These are phyloP conservation scores for Antheraea yamamai DNA, from an alignment of 2,888 invertebrate species.

Conservation along the genomic window DNA sequence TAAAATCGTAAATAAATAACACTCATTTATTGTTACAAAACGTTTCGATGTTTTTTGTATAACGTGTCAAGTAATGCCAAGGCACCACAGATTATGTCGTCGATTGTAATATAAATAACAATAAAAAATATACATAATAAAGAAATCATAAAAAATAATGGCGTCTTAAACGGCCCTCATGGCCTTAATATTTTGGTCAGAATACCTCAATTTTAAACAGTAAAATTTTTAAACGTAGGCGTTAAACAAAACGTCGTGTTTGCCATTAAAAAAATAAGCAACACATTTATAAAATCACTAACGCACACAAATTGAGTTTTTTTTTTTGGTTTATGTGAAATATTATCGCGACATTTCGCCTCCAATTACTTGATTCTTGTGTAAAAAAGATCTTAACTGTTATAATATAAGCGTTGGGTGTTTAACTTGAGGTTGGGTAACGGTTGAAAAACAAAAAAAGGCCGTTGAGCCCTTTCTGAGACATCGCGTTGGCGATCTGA, in stretches of 20 bases:
- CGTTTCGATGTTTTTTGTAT: not conserved
- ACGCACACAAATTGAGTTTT: constrained; percentile 50
- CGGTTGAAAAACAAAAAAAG: constrained; percentile 8
- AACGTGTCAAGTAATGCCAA: not conserved
- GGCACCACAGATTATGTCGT: not conserved
- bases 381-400: constrained; percentile 8
- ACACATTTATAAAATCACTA: constrained; percentile 38
- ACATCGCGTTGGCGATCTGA: constrained; percentile 32
- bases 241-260: not conserved
- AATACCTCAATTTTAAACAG: not conserved
- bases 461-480: constrained; percentile 23
- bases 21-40: not conserved
- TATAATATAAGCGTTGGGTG: not conserved
- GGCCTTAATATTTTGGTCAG: not conserved
- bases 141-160: constrained; percentile 12
- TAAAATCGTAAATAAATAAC: not conserved
- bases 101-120: not conserved
- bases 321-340: constrained; percentile 44
- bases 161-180: constrained; percentile 8
- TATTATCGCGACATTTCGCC: constrained; percentile 44
- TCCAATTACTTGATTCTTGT: constrained; percentile 22
- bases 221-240: not conserved
- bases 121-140: not conserved
- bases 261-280: not conserved
- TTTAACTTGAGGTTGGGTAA: not conserved